Base-by-base conservation (phyloP, 2,888 invertebrate species). In the Isotomurus palustris region DNA sequence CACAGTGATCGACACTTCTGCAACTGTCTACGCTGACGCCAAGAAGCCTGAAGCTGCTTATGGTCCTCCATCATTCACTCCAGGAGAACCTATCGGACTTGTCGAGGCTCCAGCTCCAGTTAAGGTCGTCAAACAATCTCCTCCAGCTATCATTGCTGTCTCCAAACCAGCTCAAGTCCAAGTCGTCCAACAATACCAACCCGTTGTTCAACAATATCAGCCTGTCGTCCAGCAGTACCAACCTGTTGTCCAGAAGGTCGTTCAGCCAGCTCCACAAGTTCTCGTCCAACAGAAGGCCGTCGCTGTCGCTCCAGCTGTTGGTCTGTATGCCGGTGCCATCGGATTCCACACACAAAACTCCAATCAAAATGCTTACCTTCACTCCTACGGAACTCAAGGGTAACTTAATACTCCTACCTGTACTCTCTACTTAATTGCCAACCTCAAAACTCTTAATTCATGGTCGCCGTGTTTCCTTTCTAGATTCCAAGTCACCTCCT, bases 381-480 rank as follows among this genome's bases (percentile, higher is more conserved):
- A 60, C 27, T 28, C 58, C 25, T 64, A 64, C 25, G 64, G 64
- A 29, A 61, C 64, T 32, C 58, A 60, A 38, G 61, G 61, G 50
- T 50, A 38, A 25, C 21, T 49, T 17, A 19, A 8, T 40, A 40
- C 6, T 40, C 8, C 40, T 10, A 40, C 40, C n/a, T 6, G 17
- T 40, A 40, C n/a, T 12, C 17, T n/a, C 40, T 19, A 40, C 19
- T 19, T 40, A 40, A 40, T 40, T 40, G 8, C n/a, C n/a, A n/a
- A n/a, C n/a, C n/a, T n/a, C n/a, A n/a, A n/a, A 6, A 24, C 14
- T 25, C 12, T 17, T n/a, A 8, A 14, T 25, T 47, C 24, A 6
- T 35, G 22, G n/a, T n/a, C n/a, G n/a, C n/a, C n/a, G n/a, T n/a
- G n/a, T n/a, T n/a, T n/a, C n/a, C n/a, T n/a, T n/a, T n/a, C n/a